These are phyloP conservation scores for Hetaerina titia DNA, from an alignment of 2,888 invertebrate species.

Conservation along the genomic window DNA sequence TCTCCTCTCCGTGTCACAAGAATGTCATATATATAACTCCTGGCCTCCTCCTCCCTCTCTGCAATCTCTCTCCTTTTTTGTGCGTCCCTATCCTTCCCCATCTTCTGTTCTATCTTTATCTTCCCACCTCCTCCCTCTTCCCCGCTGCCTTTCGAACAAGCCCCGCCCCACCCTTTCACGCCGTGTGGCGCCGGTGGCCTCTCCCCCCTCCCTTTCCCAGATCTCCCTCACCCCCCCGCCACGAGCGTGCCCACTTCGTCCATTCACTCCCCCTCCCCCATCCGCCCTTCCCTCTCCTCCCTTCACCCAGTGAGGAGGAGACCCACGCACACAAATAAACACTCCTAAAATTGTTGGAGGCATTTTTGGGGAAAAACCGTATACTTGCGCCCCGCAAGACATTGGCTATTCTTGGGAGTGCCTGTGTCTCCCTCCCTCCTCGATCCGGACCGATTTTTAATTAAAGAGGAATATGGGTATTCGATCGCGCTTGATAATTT, in stretches of 20 bases:
- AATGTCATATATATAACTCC: background rate
- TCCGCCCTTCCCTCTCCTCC: background rate
- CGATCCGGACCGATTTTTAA: no score
- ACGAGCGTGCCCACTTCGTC: background rate
- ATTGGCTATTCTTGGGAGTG: background rate
- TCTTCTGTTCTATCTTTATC: slow-evolving; percentile 30
- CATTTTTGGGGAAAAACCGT: background rate
- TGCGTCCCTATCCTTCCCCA: background rate
- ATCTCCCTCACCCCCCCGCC: background rate
- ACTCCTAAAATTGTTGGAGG: background rate
- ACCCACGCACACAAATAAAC: slow-evolving; percentile 1
- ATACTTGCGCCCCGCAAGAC: background rate
- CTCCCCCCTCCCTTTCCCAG: background rate
- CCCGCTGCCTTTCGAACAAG: background rate
- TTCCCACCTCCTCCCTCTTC: background rate
- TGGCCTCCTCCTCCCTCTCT: background rate
- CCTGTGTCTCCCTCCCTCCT: background rate
- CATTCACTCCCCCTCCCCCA: background rate
- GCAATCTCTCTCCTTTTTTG: background rate
- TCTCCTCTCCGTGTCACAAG: no score
- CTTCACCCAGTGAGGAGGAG: background rate
- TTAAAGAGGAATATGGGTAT: no score
- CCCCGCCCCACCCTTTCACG: background rate
- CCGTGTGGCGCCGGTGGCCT: background rate
- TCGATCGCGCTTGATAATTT: no score